These are phyloP conservation scores for Cryptocephalus primarius DNA, from an alignment of 2,888 invertebrate species.

Conservation along the genomic window DNA sequence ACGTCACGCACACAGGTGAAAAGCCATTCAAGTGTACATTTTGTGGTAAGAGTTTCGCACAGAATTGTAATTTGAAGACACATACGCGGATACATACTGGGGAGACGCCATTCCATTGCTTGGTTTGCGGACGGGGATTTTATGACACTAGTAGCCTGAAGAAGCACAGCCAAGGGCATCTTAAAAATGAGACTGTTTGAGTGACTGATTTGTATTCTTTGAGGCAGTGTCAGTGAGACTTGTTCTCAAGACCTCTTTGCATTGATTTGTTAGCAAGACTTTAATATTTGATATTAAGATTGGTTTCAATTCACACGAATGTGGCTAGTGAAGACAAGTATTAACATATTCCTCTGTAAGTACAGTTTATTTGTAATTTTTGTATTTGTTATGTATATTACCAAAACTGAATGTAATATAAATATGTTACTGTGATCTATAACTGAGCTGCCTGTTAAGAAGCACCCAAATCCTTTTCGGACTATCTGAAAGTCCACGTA, in stretches of 20 bases:
- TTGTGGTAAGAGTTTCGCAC: slow-evolving; percentile 29
- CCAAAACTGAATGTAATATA: slow-evolving; percentile 3
- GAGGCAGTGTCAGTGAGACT: no score
- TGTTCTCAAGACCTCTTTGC: no score
- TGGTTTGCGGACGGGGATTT: slow-evolving; percentile 9
- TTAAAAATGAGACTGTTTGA: slow-evolving; percentile 14
- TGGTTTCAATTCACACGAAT: no score
- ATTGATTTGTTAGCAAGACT: no score
- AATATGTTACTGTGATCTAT: neutral
- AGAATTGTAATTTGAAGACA: slow-evolving; percentile 35
- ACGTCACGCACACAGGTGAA: slow-evolving; percentile 25
- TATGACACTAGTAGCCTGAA: slow-evolving; percentile 10
- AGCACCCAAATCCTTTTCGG: no score
- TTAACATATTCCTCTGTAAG: no score
- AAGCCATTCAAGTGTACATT: slow-evolving; percentile 17
- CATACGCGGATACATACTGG: slow-evolving; percentile 27
- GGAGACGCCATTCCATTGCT: slow-evolving; percentile 10
- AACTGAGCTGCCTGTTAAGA: neutral
- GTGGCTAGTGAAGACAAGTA: no score
- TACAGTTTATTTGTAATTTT: no score
- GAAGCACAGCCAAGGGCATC: slow-evolving; percentile 14
- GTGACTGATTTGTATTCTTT: no score
- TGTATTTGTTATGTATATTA: slow-evolving; percentile 4
- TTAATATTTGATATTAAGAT: no score
- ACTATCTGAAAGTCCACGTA: no score